Evolutionary conservation across 2,113 vertebrate species (phyloP), one percentile per base, ranked within the genome.

Genomic region (Heterochromis multidens): DNA sequence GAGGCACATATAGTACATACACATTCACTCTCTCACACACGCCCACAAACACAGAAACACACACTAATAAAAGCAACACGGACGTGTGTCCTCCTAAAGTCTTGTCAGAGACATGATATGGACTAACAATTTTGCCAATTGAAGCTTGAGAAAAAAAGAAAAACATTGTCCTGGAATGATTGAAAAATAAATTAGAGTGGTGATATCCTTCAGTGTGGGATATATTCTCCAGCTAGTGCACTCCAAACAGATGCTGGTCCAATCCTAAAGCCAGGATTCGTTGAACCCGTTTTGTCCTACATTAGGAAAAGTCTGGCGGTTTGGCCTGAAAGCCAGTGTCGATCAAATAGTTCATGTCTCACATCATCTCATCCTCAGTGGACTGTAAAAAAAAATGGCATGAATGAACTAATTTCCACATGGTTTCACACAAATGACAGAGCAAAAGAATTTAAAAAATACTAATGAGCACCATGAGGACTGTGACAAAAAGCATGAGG

Each of bases 21-120:
- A 89, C 79, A 87, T 65, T 80, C 52, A 3, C 46, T 10, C 82
- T 31, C 63, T 7, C 80, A 40, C 77, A 91, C 92, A 95, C 93
- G 33, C 93, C 88, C 81, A 95, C 92, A 84, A 94, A 96, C 95
- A 95, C 93, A 37, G 87, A 95, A 91, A 93, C 93, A 95, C 93
- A 91, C 88, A 93, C 91, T 93, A 85, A 74, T 86, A 88, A 93
- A 94, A 94, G 94, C 92, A 84, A 95, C 90, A 94, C 87, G 57
- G 83, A 93, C 80, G 82, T 88, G 88, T 92, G 92, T 95, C 93
- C 88, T 93, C 91, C 87, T 83, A 80, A 85, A 84, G 92, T 94
- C 88, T 89, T 76, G 82, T 90, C 86, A 59, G 87, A 56, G 87
- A 87, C 86, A 85, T 87, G 87, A 87, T 63, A 76, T 74, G 83